phyloP scores from a whole-genome alignment of 92 coral and sea anemone genomes.

The Micromussa lordhowensis region DNA sequence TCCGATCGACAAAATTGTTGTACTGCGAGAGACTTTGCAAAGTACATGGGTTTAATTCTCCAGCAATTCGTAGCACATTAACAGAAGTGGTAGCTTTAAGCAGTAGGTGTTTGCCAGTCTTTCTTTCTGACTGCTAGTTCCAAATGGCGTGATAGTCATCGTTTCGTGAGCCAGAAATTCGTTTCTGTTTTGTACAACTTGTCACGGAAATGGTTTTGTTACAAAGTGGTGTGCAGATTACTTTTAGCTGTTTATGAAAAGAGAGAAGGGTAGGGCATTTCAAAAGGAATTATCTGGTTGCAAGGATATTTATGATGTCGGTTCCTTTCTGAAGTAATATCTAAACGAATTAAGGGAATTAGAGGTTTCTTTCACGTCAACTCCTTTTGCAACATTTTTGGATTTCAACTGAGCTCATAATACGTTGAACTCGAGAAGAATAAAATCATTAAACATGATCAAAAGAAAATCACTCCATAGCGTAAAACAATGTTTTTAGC shows the following conservation, averaged over 20 bases:
- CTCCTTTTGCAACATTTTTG: slow-evolving; percentile 15
- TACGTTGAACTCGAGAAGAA: background rate
- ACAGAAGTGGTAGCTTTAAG: background rate
- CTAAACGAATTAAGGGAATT: slow-evolving; percentile 12
- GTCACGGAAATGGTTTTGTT: slow-evolving; percentile 34
- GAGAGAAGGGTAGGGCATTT: background rate
- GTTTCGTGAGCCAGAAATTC: background rate
- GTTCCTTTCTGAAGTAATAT: slow-evolving; percentile 11
- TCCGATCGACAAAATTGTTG: background rate
- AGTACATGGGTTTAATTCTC: background rate
- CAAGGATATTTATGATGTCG: background rate
- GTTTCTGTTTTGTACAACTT: slow-evolving; percentile 30
- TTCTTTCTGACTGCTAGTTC: background rate
- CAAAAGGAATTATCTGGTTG: background rate
- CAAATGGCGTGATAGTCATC: background rate
- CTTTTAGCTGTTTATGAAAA: background rate
- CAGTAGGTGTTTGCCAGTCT: background rate
- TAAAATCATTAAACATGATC: background rate
- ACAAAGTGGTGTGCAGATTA: background rate
- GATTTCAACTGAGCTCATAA: background rate
- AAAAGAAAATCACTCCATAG: background rate
- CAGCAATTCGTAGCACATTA: background rate
- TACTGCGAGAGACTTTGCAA: background rate
- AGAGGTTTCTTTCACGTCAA: background rate
- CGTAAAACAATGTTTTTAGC: background rate